Evolutionary conservation across 2,888 invertebrate species (phyloP), one percentile per base, ranked within the genome.

Genomic region (Scaptomyza flava): DNA sequence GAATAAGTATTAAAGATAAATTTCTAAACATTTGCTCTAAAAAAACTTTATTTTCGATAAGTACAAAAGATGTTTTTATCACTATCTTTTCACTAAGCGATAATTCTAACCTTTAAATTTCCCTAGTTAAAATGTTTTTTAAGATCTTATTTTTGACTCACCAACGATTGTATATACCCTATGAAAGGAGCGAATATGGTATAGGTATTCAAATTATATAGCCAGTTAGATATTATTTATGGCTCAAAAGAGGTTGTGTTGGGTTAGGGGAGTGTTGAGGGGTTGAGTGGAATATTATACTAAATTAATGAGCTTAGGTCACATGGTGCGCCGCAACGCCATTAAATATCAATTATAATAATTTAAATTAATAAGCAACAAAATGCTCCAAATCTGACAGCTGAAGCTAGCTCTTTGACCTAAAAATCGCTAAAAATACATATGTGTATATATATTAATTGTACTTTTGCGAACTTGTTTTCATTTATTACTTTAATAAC

Each of bases 171-270:
- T 17, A 17, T 17, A 23, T 34, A 48, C 66, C 46, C 36, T 1
- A n/a, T 12, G 9, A 41, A 9, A 41, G 0, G 1, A 8, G 9
- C 1, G 2, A 0, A 2, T 0, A 9, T 1, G 4, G 3, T 5
- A 3, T n/a, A 41, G 56, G 59, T 65, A 65, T 65, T 47, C 63
- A 41, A 68, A 79, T 79, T 51, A 69, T 75, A 68, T 75, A 62
- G 68, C 77, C 81, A 73, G 67, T 81, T 84, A 76, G 58, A 63
- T 69, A 81, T 81, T 81, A 70, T 82, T 82, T 80, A 82, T 77
- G 84, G 50, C 45, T 42, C 8, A 3, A 46, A 27, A 27, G 23
- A 27, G 6, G 27, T 27, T 27, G 27, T 6, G 27, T 27, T 27
- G 27, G 27, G 27, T 6, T 27, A 27, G 34, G 30, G 47, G 58